Percentiles rank a stretch among this genome's conserved stretches.
These are phyloP conservation scores for Daphoenositta chrysoptera DNA, from an alignment of 2,113 vertebrate species.

Conservation along the genomic window DNA sequence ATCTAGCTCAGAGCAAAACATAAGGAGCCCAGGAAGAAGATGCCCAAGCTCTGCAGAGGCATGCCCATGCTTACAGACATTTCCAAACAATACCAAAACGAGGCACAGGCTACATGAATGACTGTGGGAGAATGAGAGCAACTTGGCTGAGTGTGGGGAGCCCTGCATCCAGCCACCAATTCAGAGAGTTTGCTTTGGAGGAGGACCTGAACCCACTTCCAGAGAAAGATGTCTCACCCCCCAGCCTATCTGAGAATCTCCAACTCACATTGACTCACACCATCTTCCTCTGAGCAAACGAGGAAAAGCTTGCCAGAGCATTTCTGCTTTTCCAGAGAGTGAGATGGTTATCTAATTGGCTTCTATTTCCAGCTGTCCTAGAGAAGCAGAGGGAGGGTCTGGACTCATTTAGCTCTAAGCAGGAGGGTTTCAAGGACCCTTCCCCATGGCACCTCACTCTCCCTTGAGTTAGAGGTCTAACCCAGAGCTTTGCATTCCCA, in stretches of 20 bases:
- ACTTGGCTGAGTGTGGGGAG: not conserved
- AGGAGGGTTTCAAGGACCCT: not conserved
- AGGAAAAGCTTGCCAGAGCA: not conserved
- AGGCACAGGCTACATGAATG: not conserved
- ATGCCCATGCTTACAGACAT: not conserved
- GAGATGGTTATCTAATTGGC: not conserved
- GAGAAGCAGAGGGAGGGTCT: not conserved
- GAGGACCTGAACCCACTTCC: not conserved
- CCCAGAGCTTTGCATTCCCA: not conserved
- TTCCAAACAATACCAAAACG: not conserved
- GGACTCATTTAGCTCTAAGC: not conserved
- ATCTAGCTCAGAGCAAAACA: not conserved
- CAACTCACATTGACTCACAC: not conserved
- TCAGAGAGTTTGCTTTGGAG: not conserved
- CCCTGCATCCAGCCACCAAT: not conserved
- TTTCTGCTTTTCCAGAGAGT: not conserved
- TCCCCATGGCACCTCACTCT: not conserved
- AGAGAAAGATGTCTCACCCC: not conserved
- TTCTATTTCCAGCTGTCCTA: not conserved
- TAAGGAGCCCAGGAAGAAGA: not conserved
- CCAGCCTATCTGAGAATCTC: not conserved
- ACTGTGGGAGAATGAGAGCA: not conserved
- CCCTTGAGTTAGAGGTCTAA: not conserved
- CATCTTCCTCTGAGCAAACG: accelerated
- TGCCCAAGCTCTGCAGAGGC: not conserved